These are phyloP conservation scores for Vespertilio murinus DNA, from an alignment of 2,797 vertebrate species.

Conservation along the genomic window DNA sequence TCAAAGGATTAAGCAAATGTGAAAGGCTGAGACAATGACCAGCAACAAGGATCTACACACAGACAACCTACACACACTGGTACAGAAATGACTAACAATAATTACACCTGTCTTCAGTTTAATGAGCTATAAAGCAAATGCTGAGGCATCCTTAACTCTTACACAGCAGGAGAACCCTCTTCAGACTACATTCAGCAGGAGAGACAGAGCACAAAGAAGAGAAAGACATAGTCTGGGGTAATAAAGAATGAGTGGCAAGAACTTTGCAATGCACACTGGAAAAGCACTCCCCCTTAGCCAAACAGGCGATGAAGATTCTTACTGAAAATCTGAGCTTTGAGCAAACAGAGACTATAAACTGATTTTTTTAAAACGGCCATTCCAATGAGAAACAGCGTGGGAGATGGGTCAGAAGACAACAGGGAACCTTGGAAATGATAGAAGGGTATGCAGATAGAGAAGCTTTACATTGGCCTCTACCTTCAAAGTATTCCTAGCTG, in stretches of 20 bases:
- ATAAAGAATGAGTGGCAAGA: slow-evolving; percentile 5
- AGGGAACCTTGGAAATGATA: neutral
- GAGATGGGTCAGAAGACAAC: slow-evolving; percentile 9
- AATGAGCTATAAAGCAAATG: neutral
- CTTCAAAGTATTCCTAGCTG: slow-evolving; percentile 1
- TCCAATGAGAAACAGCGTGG: slow-evolving; percentile 34
- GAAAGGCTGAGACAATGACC: neutral
- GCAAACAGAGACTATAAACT: neutral
- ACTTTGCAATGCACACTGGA: neutral
- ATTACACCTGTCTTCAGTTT: neutral
- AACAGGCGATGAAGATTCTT: slow-evolving; percentile 26
- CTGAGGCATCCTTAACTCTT: neutral
- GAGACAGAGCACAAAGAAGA: neutral
- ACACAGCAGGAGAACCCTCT: neutral
- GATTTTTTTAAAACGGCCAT: neutral
- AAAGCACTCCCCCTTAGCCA: slow-evolving; percentile 31
- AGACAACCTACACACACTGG: neutral
- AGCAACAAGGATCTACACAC: neutral
- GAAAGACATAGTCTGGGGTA: neutral
- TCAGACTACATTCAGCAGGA: neutral
- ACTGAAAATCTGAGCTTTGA: slow-evolving; percentile 13
- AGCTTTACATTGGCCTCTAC: neutral
- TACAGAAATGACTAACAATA: neutral
- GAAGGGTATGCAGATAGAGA: neutral
- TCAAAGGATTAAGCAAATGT: neutral